Conservation (phyloP, 1,140 invertebrate species). For the Caenorhabditis remanei region DNA sequence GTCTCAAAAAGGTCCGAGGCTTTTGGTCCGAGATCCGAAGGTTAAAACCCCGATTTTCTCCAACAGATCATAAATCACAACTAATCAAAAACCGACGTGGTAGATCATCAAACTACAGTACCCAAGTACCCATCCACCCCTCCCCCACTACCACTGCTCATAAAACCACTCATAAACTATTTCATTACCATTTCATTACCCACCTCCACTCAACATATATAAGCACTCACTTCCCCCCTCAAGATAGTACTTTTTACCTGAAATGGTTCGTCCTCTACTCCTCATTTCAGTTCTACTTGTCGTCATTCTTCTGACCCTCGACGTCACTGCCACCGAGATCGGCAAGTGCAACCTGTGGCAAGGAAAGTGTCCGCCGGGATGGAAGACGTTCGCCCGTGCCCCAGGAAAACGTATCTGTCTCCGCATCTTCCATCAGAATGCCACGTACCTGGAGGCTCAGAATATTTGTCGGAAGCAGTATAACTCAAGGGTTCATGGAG, state of each 20-base stretch:
- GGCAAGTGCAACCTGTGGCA: conserved; percentile 37
- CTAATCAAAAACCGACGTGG: background rate
- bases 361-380: conserved; percentile 46
- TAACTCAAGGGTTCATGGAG: conserved; percentile 38
- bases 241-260: background rate
- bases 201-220: background rate
- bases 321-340: background rate
- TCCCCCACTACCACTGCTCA: background rate
- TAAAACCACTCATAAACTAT: background rate
- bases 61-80: background rate
- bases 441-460: conserved; percentile 36
- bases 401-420: conserved; percentile 7
- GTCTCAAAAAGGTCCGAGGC: no score
- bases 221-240: background rate
- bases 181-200: conserved; percentile 1
- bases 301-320: no score
- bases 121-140: background rate
- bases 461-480: conserved; percentile 19
- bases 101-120: conserved; percentile 2
- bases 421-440: conserved; percentile 29
- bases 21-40: background rate
- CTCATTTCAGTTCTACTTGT: background rate
- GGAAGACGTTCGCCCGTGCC: conserved; percentile 20
- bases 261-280: background rate
- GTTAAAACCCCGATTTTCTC: background rate